phyloP scores from a whole-genome alignment of 2,113 vertebrate species.

The Elachura formosa region DNA sequence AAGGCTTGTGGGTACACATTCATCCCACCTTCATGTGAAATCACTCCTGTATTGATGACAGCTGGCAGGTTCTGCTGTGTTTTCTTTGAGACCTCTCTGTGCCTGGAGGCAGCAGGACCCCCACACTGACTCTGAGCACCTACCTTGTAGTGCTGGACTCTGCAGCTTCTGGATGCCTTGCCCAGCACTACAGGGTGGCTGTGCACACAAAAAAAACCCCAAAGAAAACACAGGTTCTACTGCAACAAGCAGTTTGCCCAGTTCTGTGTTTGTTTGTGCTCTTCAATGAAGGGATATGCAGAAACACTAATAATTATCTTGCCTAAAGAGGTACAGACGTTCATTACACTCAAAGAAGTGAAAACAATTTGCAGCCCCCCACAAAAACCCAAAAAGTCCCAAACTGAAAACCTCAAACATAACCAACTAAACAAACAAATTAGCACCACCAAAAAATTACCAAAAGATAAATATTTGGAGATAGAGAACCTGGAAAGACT shows the following conservation, averaged over 20 bases:
- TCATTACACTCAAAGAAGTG: background rate
- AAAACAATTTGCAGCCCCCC: background rate
- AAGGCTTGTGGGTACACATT: background rate
- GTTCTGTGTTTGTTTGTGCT: background rate
- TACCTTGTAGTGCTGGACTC: background rate
- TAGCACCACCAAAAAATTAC: background rate
- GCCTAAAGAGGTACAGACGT: background rate
- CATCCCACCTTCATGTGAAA: rapidly evolving
- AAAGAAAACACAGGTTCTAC: background rate
- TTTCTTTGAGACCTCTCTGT: rapidly evolving
- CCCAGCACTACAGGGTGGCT: background rate
- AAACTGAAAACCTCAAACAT: background rate
- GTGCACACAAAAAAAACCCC: background rate
- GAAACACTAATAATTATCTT: background rate
- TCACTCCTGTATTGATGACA: rapidly evolving
- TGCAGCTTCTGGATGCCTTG: too few species aligned
- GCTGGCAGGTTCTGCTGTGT: rapidly evolving
- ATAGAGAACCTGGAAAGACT: background rate
- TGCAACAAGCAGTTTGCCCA: background rate
- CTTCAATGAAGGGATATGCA: background rate
- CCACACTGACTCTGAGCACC: rapidly evolving
- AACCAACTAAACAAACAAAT: background rate
- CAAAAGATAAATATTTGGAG: background rate
- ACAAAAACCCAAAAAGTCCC: background rate
- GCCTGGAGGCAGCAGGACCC: background rate